Evolutionary conservation across 2,888 invertebrate species (phyloP), one percentile per base, ranked within the genome.

Genomic region (Physocephala rufipes): DNA sequence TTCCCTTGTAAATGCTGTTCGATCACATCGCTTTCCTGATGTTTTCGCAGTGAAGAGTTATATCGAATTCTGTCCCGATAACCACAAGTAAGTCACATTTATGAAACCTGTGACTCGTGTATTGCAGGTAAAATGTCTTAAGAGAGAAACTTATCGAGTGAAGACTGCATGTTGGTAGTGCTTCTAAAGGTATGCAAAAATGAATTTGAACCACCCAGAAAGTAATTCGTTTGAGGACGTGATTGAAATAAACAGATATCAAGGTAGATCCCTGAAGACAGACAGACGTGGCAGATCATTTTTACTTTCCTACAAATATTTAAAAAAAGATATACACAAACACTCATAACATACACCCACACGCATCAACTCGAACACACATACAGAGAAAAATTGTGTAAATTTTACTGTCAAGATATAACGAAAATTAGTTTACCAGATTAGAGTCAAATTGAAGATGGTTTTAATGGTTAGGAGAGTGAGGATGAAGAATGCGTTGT

Each of bases 341-440:
- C 47, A 47, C n/a, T n/a, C n/a, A 36, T 2, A 36, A 67, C 16
- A 45, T 3, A 12, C 13, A 67, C 55, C 15, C 24, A 21, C 64
- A 64, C 64, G 16, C 53, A 65, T 9, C n/a, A n/a, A n/a, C n/a
- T n/a, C n/a, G n/a, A n/a, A 64, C 16, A 63, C 63, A 47, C 63
- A n/a, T n/a, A 64, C 65, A 51, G 74, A 75, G 79, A 80, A 75
- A 66, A 58, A 69, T 69, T 79, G 79, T 80, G 83, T 82, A 82
- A 83, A 82, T 83, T 82, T 82, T 80, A 79, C 82, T 83, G 83
- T 80, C 84, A 83, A 82, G 81, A 81, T 82, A 81, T 83, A 82
- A 80, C 77, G 82, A 82, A 83, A 83, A 83, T 83, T 84, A 83
- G 84, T 83, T 83, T 83, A 82, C 81, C 76, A 77, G 77, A 78